Evolutionary conservation across 1,140 invertebrate genomes (phyloP).

Genomic region (Ceratosolen solmsi): DNA sequence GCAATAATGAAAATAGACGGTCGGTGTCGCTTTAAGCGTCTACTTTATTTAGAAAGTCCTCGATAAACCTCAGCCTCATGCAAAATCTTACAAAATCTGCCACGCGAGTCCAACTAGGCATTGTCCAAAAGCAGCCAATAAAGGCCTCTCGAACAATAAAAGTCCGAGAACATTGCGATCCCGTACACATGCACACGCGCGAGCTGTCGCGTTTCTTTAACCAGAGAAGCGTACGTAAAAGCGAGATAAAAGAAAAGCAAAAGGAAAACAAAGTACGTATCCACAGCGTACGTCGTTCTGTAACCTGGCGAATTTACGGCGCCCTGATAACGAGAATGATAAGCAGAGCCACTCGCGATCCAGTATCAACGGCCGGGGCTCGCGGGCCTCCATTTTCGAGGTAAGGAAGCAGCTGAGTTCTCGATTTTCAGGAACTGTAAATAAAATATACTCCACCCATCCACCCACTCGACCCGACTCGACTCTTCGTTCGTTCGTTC

Average conservation of each 20-base stretch:
- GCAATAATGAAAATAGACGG: no score
- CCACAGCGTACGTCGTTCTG: slow-evolving; percentile 70
- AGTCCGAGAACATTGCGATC: neutral
- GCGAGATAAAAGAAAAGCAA: neutral
- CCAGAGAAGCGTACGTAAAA: neutral
- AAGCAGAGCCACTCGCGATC: slow-evolving; percentile 16
- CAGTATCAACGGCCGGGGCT: slow-evolving; percentile 19
- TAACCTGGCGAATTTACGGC: slow-evolving; percentile 70
- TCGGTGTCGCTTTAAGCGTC: no score
- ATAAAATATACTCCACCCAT: neutral
- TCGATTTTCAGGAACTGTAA: slow-evolving; percentile 6
- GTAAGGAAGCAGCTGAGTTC: slow-evolving; percentile 39
- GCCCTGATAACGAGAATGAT: slow-evolving; percentile 56
- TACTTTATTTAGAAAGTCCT: no score
- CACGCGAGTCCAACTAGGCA: no score
- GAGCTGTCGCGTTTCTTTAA: neutral
- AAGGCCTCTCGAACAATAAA: no score
- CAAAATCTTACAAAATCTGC: no score
- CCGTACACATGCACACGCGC: neutral
- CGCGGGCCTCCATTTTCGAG: slow-evolving; percentile 38
- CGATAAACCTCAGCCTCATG: no score
- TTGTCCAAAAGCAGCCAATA: no score
- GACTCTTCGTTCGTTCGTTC: neutral
- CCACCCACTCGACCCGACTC: no score
- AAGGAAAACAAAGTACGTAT: slow-evolving; percentile 34